Percentiles rank a stretch among this genome's conserved stretches.
Evolutionary conservation across 2,888 invertebrate genomes (phyloP).

Genomic region (Drosophila flavopinicola): DNA sequence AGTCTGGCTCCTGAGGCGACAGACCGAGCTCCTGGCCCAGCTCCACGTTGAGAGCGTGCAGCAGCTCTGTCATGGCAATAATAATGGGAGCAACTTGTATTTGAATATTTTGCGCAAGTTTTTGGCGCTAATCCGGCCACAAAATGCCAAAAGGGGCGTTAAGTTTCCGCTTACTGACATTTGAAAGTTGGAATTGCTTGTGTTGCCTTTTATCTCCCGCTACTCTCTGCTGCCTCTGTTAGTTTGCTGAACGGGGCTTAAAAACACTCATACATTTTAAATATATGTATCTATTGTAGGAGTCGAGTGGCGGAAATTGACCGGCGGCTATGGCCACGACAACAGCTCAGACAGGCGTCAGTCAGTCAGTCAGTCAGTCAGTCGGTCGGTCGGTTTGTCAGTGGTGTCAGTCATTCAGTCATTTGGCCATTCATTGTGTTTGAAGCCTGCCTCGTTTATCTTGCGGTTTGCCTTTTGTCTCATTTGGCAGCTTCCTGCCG

Average conservation of each 20-base stretch:
- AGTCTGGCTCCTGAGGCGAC: slow-evolving; percentile 66
- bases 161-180: slow-evolving; percentile 59
- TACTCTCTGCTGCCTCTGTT: neutral
- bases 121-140: slow-evolving; percentile 55
- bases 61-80: slow-evolving; percentile 65
- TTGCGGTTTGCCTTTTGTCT: slow-evolving; percentile 52
- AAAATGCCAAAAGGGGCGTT: slow-evolving; percentile 23
- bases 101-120: slow-evolving; percentile 50
- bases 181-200: slow-evolving; percentile 63
- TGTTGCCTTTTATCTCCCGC: slow-evolving; percentile 14
- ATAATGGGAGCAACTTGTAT: slow-evolving; percentile 27
- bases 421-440: slow-evolving; percentile 42
- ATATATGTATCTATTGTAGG: slow-evolving; percentile 17
- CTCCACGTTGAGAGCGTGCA: slow-evolving; percentile 80
- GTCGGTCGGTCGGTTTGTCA: slow-evolving; percentile 23
- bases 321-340: slow-evolving; percentile 60
- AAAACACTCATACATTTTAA: slow-evolving; percentile 54
- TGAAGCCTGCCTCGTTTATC: slow-evolving; percentile 39
- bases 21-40: slow-evolving; percentile 60
- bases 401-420: slow-evolving; percentile 27
- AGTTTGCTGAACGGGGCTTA: slow-evolving; percentile 29
- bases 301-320: slow-evolving; percentile 64
- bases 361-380: slow-evolving; percentile 15
- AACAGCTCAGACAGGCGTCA: slow-evolving; percentile 27
- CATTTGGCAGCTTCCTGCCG: slow-evolving; percentile 54